Evolutionary conservation across 2,113 vertebrate genomes (phyloP).

Genomic region (Aix galericulata): DNA sequence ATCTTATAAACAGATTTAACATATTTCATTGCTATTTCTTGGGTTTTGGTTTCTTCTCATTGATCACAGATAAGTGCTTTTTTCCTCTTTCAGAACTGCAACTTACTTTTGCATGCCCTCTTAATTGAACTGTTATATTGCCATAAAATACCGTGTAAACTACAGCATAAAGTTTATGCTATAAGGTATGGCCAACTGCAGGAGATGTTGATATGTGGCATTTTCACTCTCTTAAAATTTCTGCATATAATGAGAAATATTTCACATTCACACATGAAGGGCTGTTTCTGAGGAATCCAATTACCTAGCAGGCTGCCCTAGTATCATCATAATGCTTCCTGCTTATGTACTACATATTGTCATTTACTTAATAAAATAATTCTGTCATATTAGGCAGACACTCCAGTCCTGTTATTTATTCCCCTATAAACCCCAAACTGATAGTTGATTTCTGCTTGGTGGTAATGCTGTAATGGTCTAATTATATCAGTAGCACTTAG

Average conservation of each 20-base stretch:
- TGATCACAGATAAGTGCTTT: background rate
- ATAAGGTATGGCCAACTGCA: background rate
- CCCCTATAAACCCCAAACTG: background rate
- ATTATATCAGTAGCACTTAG: background rate
- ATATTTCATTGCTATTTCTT: background rate
- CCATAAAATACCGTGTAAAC: background rate
- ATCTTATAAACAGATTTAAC: background rate
- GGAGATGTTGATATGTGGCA: background rate
- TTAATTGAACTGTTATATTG: background rate
- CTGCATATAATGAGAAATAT: background rate
- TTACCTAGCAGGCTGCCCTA: background rate
- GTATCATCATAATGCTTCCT: background rate
- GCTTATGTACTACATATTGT: background rate
- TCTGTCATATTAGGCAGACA: background rate
- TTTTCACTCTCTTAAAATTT: background rate
- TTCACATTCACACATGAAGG: background rate
- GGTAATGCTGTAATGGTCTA: background rate
- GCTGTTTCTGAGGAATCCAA: background rate
- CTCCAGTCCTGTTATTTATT: background rate
- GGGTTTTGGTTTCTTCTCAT: background rate
- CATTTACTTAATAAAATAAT: background rate
- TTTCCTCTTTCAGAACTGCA: background rate
- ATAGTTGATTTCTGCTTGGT: background rate
- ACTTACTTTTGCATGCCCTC: background rate
- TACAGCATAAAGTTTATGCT: background rate